phyloP scores from a whole-genome alignment of 2,797 vertebrate genomes.

The Delichon dasypus region DNA sequence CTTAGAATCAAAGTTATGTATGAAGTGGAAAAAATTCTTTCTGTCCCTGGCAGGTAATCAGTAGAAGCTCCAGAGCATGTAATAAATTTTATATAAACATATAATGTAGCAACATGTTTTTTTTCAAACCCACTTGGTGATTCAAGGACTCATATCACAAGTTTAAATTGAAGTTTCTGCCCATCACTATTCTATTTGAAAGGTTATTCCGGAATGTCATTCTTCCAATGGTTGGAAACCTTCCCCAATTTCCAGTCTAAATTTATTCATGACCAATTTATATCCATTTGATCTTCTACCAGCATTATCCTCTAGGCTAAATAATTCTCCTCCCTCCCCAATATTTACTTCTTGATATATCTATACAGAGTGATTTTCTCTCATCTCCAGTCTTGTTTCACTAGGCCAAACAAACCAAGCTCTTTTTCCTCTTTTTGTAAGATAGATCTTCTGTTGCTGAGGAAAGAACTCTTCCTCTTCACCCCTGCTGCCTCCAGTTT shows the following conservation, averaged over 20 bases:
- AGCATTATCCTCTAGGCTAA: constrained; percentile 32
- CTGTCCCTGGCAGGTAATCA: constrained; percentile 7
- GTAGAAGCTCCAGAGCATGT: not conserved
- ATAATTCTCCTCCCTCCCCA: not conserved
- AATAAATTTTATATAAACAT: constrained; percentile 28
- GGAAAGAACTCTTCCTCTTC: not conserved
- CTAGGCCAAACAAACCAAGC: not conserved
- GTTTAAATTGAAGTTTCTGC: constrained; percentile 37
- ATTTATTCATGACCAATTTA: constrained; percentile 52
- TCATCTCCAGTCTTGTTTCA: not conserved
- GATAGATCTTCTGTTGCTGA: not conserved
- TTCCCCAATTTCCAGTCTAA: not conserved
- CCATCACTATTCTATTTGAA: constrained; percentile 22
- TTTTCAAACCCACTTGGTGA: constrained; percentile 2
- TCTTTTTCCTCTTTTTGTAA: not conserved
- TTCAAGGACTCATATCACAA: constrained; percentile 9
- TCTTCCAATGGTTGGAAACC: not conserved
- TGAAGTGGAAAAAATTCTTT: not conserved
- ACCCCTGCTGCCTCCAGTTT: not conserved
- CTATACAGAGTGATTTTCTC: not conserved
- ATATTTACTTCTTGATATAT: not conserved
- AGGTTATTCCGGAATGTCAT: constrained; percentile 13
- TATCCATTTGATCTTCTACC: constrained; percentile 33
- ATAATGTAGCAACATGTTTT: not conserved
- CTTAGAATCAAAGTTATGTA: not conserved